Evolutionary conservation across 1,140 invertebrate genomes (phyloP).

Genomic region (Sinella curviseta): DNA sequence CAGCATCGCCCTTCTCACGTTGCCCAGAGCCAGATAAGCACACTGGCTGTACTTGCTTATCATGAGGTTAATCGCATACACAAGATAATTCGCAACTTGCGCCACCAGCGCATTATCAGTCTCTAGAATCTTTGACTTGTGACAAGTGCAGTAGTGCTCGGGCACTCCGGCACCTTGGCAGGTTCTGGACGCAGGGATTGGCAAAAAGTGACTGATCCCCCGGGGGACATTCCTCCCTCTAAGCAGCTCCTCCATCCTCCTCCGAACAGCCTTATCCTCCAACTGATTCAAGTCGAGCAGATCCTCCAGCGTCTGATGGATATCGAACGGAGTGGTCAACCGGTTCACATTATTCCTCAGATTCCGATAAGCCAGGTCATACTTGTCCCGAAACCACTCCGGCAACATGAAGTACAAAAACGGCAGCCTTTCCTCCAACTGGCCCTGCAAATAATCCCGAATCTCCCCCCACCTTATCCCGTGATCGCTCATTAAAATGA

Average conservation of each 20-base stretch:
- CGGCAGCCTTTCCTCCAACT: conserved; percentile 46
- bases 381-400: conserved; percentile 32
- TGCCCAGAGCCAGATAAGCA: not conserved
- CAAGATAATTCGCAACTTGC: conserved; percentile 14
- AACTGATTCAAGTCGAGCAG: conserved; percentile 49
- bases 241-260: not conserved
- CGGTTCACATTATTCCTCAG: conserved; percentile 32
- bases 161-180: not conserved
- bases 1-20: not conserved
- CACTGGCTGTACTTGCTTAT: not conserved
- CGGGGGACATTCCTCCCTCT: not conserved
- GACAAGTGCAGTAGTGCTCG: conserved; percentile 13
- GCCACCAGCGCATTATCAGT: not conserved
- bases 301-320: conserved; percentile 42
- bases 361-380: conserved; percentile 29
- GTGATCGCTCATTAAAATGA: conserved; percentile 88
- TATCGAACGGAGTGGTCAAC: conserved; percentile 41
- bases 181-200: not conserved
- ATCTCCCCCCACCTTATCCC: conserved; percentile 83
- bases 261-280: not conserved
- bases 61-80: not conserved
- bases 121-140: not conserved
- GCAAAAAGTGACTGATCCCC: conserved; percentile 11
- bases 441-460: conserved; percentile 42
- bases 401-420: conserved; percentile 42